Percentiles rank a stretch among this genome's conserved stretches.
Evolutionary conservation across 2,797 vertebrate genomes (phyloP).

Genomic region (Eulemur mongoz): DNA sequence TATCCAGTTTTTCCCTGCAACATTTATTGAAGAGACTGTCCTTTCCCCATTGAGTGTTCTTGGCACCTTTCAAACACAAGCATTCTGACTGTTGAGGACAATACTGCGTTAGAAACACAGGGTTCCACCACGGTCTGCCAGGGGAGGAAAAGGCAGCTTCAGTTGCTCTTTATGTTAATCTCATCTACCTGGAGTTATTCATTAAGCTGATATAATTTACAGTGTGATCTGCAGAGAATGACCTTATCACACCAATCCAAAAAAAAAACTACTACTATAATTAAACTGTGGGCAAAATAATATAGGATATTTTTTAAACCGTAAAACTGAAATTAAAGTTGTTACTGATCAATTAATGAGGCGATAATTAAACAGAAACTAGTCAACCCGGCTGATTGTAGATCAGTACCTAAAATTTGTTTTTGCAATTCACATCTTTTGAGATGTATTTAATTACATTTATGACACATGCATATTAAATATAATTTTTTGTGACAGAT

Average conservation of each 20-base stretch:
- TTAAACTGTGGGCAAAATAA: conserved; percentile 66
- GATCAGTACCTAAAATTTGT: conserved; percentile 52
- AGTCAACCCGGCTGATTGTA: conserved; percentile 48
- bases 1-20: background rate
- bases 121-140: background rate
- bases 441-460: conserved; percentile 72
- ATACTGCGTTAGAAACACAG: background rate
- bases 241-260: conserved; percentile 56
- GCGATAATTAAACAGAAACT: conserved; percentile 75
- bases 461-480: conserved; percentile 68
- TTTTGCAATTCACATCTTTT: conserved; percentile 56
- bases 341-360: conserved; percentile 67
- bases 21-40: background rate
- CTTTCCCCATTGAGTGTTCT: background rate
- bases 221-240: conserved; percentile 54
- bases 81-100: background rate
- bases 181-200: conserved; percentile 41
- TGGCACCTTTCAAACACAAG: background rate
- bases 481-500: conserved; percentile 45
- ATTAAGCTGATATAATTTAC: conserved; percentile 59
- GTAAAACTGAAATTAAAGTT: conserved; percentile 52
- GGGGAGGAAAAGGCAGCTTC: background rate
- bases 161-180: background rate
- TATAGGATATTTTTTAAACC: conserved; percentile 9
- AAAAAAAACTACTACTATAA: conserved; percentile 41